A percentile compares a stretch with the other conserved stretches of the same genome.
Evolutionary conservation across 2,888 invertebrate genomes (phyloP).

Genomic region (Lypha dubia): DNA sequence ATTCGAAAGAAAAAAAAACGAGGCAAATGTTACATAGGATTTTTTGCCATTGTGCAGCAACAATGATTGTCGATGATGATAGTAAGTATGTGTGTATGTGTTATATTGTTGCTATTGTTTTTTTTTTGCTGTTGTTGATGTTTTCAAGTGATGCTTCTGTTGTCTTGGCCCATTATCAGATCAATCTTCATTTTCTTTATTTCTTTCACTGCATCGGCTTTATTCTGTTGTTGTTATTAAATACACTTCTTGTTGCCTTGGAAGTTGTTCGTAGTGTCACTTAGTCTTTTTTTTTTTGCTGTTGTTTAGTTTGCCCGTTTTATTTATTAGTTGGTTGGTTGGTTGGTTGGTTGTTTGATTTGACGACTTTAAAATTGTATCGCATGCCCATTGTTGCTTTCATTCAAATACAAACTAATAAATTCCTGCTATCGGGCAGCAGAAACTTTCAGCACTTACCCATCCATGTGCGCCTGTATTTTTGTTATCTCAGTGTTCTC

Average conservation of each 20-base stretch:
- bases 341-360: background rate
- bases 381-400: constrained; percentile 48
- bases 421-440: background rate
- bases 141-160: constrained; percentile 70
- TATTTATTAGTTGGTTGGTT: constrained; percentile 19
- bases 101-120: constrained; percentile 52
- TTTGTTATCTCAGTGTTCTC: constrained; percentile 4
- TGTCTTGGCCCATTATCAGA: constrained; percentile 70
- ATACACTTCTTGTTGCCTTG: background rate
- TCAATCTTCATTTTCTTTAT: constrained; percentile 62
- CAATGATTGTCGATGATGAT: constrained; percentile 62
- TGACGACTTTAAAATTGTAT: constrained; percentile 50
- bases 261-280: background rate
- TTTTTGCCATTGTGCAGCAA: constrained; percentile 37
- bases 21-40: constrained; percentile 41
- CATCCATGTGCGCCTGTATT: constrained; percentile 25
- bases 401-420: constrained; percentile 19
- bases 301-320: background rate
- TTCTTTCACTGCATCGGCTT: background rate
- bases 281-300: background rate
- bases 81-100: no score
- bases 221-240: constrained; percentile 7
- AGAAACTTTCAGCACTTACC: background rate
- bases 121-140: constrained; percentile 43
- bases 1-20: constrained; percentile 2